Evolutionary conservation across 2,113 vertebrate species (phyloP).

Genomic region (Pleuronectes platessa): DNA sequence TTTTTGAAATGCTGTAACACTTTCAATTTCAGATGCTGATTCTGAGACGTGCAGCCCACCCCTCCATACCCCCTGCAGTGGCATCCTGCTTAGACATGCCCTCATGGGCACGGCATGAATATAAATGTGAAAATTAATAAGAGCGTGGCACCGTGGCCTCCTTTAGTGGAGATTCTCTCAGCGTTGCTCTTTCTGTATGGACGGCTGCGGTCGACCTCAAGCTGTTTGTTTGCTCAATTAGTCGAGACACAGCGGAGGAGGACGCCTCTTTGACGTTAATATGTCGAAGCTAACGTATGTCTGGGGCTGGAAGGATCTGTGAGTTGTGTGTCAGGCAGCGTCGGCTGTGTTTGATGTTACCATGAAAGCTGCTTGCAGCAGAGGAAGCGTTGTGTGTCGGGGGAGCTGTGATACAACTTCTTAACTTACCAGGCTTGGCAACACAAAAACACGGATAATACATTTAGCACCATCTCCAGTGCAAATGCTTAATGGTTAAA

Average conservation of each 20-base stretch:
- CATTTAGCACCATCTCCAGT: neutral
- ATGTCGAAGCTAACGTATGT: conserved; percentile 26
- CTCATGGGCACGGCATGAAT: conserved; percentile 55
- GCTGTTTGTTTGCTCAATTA: conserved; percentile 60
- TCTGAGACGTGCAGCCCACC: conserved; percentile 41
- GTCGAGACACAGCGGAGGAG: neutral
- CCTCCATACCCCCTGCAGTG: conserved; percentile 45
- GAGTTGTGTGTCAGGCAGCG: conserved; percentile 15
- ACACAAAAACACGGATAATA: neutral
- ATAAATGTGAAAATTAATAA: conserved; percentile 68
- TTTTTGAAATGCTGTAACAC: conserved; percentile 15
- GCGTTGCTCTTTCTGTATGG: conserved; percentile 52
- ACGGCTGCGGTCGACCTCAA: conserved; percentile 52
- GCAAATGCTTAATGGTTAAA: neutral
- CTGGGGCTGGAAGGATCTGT: conserved; percentile 16
- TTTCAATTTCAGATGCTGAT: conserved; percentile 67
- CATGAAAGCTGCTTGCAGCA: conserved; percentile 4
- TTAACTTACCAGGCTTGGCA: conserved; percentile 10
- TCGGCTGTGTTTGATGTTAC: conserved; percentile 16
- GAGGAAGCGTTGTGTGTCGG: neutral
- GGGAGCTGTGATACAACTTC: neutral
- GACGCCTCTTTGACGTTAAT: conserved; percentile 15
- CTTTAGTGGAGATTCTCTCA: conserved; percentile 56
- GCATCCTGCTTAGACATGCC: conserved; percentile 64
- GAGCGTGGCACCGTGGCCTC: conserved; percentile 28